phyloP scores from a whole-genome alignment of 1,140 invertebrate species.

The Palaemon carinicauda region DNA sequence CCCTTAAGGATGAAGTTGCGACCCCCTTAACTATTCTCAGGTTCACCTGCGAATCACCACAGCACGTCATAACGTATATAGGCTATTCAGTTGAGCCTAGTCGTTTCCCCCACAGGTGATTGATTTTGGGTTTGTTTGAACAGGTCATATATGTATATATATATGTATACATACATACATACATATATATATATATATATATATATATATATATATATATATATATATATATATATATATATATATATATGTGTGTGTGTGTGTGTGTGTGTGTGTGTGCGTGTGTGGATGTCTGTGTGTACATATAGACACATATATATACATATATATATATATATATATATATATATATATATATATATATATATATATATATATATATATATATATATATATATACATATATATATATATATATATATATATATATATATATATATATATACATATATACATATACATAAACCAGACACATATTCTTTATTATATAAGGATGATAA shows the following conservation, averaged over 20 bases:
- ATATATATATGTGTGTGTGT: neutral
- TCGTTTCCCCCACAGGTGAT: no score
- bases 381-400: neutral
- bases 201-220: constrained; percentile 16
- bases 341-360: constrained; percentile 14
- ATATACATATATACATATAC: constrained; percentile 5
- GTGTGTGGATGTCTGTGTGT: neutral
- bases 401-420: constrained; percentile 6
- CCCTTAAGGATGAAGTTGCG: no score
- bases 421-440: constrained; percentile 14
- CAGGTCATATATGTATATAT: no score
- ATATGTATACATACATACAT: no score
- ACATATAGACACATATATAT: neutral
- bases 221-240: constrained; percentile 14
- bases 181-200: neutral
- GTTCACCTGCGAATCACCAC: no score
- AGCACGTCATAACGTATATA: no score
- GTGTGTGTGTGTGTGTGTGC: neutral
- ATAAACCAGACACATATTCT: no score
- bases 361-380: constrained; percentile 4
- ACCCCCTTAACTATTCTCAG: no score
- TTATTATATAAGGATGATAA: no score
- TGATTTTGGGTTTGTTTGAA: no score
- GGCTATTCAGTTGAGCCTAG: no score
- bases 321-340: constrained; percentile 4